Percentiles rank a stretch among this genome's conserved stretches.
phyloP scores from a whole-genome alignment of 2,113 vertebrate genomes.

The Dicrurus megarhynchus region DNA sequence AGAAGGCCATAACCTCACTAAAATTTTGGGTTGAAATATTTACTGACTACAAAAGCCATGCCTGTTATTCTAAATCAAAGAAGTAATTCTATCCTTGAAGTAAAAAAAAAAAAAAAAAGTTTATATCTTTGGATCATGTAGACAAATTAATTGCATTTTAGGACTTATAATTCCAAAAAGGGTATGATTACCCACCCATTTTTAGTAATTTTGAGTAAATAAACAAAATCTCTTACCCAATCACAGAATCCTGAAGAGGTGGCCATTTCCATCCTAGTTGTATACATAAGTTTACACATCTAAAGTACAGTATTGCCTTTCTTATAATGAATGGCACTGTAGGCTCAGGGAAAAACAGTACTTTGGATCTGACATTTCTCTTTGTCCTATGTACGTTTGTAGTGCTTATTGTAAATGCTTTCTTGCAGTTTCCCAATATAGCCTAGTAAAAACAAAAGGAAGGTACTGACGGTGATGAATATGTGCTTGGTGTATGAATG shows the following conservation, averaged over 20 bases:
- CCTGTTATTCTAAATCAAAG: not conserved
- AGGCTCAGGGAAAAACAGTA: not conserved
- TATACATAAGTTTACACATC: not conserved
- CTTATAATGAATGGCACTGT: not conserved
- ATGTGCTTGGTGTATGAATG: not conserved
- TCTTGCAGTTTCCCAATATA: not conserved
- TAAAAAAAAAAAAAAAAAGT: too few species aligned
- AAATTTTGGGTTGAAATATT: not conserved
- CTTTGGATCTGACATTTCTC: not conserved
- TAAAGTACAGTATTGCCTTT: not conserved
- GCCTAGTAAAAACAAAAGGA: not conserved
- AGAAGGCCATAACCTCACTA: not conserved
- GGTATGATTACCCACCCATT: not conserved
- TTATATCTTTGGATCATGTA: not conserved
- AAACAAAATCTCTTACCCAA: not conserved
- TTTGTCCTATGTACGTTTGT: not conserved
- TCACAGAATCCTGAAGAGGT: not conserved
- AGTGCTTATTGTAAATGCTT: not conserved
- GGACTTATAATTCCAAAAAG: not conserved
- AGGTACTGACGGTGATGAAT: not conserved
- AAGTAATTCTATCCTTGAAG: not conserved
- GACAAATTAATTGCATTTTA: not conserved
- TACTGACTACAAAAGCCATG: not conserved
- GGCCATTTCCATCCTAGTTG: not conserved
- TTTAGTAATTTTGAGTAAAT: not conserved